phyloP scores from a whole-genome alignment of 2,797 vertebrate species.

The Lophotriccus pileatus region DNA sequence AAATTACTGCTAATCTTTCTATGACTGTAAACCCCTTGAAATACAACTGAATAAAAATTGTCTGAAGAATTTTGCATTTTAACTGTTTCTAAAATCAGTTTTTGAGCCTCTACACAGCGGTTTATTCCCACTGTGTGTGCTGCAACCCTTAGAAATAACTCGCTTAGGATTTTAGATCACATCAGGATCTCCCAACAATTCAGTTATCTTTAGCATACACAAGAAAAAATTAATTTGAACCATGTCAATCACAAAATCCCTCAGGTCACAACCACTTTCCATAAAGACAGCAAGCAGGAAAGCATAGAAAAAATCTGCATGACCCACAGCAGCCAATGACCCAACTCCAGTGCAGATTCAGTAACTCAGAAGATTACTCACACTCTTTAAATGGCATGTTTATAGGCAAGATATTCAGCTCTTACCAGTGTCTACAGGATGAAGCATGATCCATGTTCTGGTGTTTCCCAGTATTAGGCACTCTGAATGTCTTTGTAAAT shows the following conservation, averaged over 20 bases:
- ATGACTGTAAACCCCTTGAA: not conserved
- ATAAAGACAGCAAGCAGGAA: not conserved
- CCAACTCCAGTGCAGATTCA: not conserved
- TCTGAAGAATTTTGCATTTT: not conserved
- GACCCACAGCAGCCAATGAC: not conserved
- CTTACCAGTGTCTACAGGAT: not conserved
- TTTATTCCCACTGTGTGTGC: not conserved
- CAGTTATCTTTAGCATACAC: not conserved
- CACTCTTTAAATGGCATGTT: accelerated
- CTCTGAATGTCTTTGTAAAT: not conserved
- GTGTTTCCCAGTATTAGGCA: not conserved
- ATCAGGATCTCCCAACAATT: not conserved
- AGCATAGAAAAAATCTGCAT: not conserved
- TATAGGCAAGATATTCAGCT: not conserved
- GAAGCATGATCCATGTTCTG: not conserved
- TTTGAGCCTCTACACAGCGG: not conserved
- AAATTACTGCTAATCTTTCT: not conserved
- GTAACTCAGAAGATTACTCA: not conserved
- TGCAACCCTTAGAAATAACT: not conserved
- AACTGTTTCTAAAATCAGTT: not conserved
- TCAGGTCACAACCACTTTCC: not conserved
- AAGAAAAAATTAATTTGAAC: not conserved
- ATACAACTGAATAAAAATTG: not conserved
- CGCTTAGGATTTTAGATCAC: not conserved
- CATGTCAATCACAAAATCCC: not conserved